phyloP scores from a whole-genome alignment of 2,888 invertebrate species.

The Lacanobia oleracea region DNA sequence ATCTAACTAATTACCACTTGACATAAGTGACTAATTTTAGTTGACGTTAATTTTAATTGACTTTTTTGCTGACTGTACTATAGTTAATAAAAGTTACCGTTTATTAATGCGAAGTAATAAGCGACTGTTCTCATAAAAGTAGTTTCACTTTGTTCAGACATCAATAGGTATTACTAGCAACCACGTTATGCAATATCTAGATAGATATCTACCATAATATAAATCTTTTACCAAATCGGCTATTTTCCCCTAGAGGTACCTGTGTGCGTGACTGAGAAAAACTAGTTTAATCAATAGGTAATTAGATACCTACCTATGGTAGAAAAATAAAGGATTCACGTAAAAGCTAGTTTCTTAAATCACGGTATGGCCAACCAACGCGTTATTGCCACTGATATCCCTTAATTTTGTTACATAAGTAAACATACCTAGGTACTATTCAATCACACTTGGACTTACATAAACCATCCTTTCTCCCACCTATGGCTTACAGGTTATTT shows the following conservation, averaged over 20 bases:
- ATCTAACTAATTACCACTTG: neutral
- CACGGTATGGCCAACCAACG: neutral
- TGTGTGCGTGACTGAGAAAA: neutral
- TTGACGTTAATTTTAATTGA: neutral
- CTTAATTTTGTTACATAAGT: neutral
- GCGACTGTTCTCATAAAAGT: neutral
- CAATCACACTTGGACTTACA: neutral
- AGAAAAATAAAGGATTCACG: neutral
- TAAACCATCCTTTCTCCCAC: neutral
- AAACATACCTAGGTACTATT: neutral
- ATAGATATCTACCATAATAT: no score
- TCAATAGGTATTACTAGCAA: neutral
- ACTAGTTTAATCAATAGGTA: neutral
- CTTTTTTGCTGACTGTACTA: neutral
- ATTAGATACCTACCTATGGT: neutral
- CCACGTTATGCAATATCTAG: neutral
- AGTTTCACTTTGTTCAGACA: neutral
- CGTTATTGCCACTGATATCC: neutral
- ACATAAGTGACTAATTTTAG: neutral
- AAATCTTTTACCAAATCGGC: no score
- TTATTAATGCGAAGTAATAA: neutral
- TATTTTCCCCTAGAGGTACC: no score
- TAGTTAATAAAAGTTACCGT: neutral
- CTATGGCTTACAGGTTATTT: no score
- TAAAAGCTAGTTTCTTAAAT: neutral